These are phyloP conservation scores for Borostomias antarcticus DNA, from an alignment of 2,797 vertebrate species.

Conservation along the genomic window DNA sequence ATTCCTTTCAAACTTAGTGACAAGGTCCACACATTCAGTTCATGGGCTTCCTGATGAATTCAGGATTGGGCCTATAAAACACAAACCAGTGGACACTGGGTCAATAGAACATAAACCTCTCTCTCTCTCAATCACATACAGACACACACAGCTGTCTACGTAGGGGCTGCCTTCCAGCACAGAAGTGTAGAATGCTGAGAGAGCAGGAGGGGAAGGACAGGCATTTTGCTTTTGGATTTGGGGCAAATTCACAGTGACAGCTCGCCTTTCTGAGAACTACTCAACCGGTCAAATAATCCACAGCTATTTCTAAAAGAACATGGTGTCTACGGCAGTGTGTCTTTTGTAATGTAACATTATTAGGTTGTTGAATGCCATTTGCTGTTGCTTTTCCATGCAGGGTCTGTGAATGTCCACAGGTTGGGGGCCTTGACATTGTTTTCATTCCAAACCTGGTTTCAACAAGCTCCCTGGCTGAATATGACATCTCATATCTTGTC, in stretches of 20 bases:
- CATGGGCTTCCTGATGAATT: not conserved
- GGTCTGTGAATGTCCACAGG: not conserved
- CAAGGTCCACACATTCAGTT: not conserved
- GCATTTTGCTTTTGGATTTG: constrained; percentile 54
- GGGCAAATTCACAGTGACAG: constrained; percentile 55
- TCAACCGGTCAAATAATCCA: constrained; percentile 59
- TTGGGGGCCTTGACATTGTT: not conserved
- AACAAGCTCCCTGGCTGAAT: not conserved
- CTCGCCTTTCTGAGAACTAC: constrained; percentile 38
- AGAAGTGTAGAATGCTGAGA: constrained; percentile 46
- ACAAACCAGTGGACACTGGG: not conserved
- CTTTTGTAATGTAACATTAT: constrained; percentile 64
- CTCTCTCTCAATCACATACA: not conserved
- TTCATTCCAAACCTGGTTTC: not conserved
- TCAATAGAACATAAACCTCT: too few species aligned
- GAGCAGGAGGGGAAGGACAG: constrained; percentile 43
- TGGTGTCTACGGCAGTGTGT: constrained; percentile 39
- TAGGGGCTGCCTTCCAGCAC: constrained; percentile 43
- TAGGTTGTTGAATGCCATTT: constrained; percentile 56
- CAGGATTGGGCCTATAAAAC: not conserved
- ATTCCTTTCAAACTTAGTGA: too few species aligned
- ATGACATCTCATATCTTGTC: too few species aligned
- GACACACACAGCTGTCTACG: constrained; percentile 39
- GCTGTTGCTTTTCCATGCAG: constrained; percentile 48
- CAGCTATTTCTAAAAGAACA: constrained; percentile 49